Evolutionary conservation across 2,888 invertebrate species (phyloP), one percentile per base, ranked within the genome.

Genomic region (Argyra leucocephala): DNA sequence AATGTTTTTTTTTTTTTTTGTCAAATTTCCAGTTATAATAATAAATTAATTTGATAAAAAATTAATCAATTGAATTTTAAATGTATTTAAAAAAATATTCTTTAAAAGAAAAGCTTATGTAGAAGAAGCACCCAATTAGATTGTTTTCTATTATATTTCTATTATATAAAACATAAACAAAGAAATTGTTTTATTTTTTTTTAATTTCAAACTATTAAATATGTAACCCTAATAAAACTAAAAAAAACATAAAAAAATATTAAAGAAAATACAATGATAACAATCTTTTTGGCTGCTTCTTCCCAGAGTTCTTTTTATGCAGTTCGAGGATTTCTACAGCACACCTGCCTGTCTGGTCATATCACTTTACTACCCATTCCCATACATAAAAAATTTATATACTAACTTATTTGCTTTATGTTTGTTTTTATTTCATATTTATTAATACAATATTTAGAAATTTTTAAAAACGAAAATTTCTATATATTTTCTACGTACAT

Each of bases 341-440:
- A 80, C 79, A 79, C 78, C 84, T 84, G 82, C 84, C 84, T 61
- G 84, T 82, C 82, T 85, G 86, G 85, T 85, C 84, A 84, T 85
- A 85, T 86, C 84, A 85, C 85, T 85, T 61, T 84, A 75, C 84
- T 85, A 85, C 85, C 85, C 85, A 85, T 86, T 85, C 85, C 85
- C 84, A 83, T 65, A 31, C 31, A 31, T n/a, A n/a, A n/a, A n/a
- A 26, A 6, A 26, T 26, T 10, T 9, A 37, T 12, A 37, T 37
- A 37, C 37, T 37, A 48, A 48, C 18, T 12, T 48, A 10, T 31
- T 31, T 31, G 12, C 1, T 7, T 31, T 4, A 3, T 31, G 31
- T 6, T 31, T 31, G 7, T 31, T n/a, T 31, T 31, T 31, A 31
- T 10, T 31, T 10, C 12, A 31, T 31, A 31, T 7, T 10, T 31